A percentile compares a stretch with the other conserved stretches of the same genome.
Evolutionary conservation across 2,797 vertebrate species (phyloP).

Genomic region (Nyctibius grandis): DNA sequence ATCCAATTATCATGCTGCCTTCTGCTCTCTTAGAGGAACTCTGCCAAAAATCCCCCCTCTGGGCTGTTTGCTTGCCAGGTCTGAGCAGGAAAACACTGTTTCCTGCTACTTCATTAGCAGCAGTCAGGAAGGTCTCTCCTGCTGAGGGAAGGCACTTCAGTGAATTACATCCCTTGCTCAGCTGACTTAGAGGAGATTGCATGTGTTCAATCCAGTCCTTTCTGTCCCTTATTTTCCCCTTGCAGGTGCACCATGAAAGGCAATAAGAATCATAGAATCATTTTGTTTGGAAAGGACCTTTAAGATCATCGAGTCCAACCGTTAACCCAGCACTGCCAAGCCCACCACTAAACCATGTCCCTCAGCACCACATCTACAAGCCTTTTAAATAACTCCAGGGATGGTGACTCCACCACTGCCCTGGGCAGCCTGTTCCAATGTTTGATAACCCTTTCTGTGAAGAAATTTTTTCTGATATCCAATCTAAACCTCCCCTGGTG

Average conservation of each 20-base stretch:
- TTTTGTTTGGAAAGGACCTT: too few species aligned
- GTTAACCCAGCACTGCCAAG: too few species aligned
- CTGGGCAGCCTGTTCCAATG: too few species aligned
- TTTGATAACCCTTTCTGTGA: too few species aligned
- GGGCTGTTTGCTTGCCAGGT: neutral
- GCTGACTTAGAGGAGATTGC: neutral
- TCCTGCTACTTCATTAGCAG: slow-evolving; percentile 41
- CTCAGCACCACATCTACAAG: too few species aligned
- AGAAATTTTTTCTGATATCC: too few species aligned
- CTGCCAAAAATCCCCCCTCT: neutral
- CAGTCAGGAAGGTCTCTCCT: neutral
- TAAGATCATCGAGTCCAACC: too few species aligned
- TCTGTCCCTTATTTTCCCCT: neutral
- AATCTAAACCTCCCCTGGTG: too few species aligned
- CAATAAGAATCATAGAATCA: too few species aligned
- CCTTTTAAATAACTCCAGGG: too few species aligned
- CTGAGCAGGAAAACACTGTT: slow-evolving; percentile 27
- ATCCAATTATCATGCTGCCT: neutral
- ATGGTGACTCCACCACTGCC: too few species aligned
- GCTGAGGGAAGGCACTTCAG: slow-evolving; percentile 13
- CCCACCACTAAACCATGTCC: too few species aligned
- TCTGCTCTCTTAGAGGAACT: neutral
- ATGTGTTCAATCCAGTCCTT: neutral
- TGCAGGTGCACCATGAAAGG: neutral
- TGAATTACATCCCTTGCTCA: neutral